Base-by-base conservation (phyloP, 2,797 vertebrate genomes). In the Lates japonicus region DNA sequence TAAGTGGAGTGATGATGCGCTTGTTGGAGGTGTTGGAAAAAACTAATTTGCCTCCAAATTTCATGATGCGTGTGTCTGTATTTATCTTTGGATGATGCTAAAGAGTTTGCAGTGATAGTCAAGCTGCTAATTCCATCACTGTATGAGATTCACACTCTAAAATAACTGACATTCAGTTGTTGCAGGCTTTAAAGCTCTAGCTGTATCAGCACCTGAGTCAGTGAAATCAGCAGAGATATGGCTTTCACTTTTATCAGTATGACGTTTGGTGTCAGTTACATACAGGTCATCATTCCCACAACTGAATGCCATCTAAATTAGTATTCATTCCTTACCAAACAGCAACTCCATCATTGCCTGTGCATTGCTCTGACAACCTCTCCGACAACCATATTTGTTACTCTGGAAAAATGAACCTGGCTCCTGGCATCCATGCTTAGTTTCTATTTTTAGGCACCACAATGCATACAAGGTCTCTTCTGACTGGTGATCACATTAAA, bases 21-120 rank as follows among this genome's bases (percentile, higher is more conserved):
- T 59, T 70, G 42, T 59, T 33, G 33, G 25, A 55, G 25, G 42
- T 59, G 37, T n/a, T 69, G 35, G 25, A 29, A 82, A 51, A 77
- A 62, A 58, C 55, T 29, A 58, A 31, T 58, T 67, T 54, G n/a
- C 31, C 46, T 46, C 48, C 11, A 14, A 54, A 73, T 61, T 20
- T 52, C 16, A 62, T 57, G 25, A 59, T 20, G 20, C 3, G 44
- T 35, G 59, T 22, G 14, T 11, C 31, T 22, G 6, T 55, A 41
- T 70, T 62, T 49, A 64, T 41, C 66, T 73, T 48, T 14, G 19
- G 63, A 54, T 59, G 44, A 66, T 67, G 46, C 13, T 25, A 19
- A 64, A 29, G 25, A 22, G 60, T 55, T 41, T 66, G 22, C 44
- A 65, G 52, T 20, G n/a, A 51, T 16, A 59, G n/a, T 44, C 35